These are phyloP conservation scores for Catharus minimus DNA, from an alignment of 2,113 vertebrate species.

Conservation along the genomic window DNA sequence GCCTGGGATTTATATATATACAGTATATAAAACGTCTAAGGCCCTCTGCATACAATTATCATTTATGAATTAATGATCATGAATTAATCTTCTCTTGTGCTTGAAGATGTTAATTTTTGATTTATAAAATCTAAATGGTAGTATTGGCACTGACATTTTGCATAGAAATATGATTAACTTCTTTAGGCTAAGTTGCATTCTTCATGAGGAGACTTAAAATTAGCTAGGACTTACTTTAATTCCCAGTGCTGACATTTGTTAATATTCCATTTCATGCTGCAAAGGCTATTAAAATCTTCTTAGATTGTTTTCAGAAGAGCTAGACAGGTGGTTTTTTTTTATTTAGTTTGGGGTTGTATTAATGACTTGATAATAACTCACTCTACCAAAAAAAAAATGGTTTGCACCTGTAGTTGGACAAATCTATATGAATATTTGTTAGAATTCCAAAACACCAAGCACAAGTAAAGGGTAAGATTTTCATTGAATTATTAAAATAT, in stretches of 20 bases:
- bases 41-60: neutral
- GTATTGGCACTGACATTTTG: neutral
- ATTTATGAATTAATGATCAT: neutral
- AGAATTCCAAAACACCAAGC: neutral
- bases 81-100: neutral
- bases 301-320: neutral
- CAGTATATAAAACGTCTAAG: neutral
- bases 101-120: neutral
- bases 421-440: neutral
- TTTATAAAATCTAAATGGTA: neutral
- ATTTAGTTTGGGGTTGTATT: neutral
- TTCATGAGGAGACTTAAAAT: neutral
- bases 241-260: neutral
- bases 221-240: neutral
- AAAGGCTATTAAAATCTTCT: neutral
- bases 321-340: neutral
- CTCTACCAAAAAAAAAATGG: neutral
- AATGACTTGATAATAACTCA: neutral
- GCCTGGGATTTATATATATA: neutral
- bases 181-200: neutral
- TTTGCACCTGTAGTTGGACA: neutral
- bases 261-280: neutral
- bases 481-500: neutral
- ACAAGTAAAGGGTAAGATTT: neutral
- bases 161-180: neutral